Base-by-base conservation (phyloP, 2,797 vertebrate species). In the Notamacropus eugenii region DNA sequence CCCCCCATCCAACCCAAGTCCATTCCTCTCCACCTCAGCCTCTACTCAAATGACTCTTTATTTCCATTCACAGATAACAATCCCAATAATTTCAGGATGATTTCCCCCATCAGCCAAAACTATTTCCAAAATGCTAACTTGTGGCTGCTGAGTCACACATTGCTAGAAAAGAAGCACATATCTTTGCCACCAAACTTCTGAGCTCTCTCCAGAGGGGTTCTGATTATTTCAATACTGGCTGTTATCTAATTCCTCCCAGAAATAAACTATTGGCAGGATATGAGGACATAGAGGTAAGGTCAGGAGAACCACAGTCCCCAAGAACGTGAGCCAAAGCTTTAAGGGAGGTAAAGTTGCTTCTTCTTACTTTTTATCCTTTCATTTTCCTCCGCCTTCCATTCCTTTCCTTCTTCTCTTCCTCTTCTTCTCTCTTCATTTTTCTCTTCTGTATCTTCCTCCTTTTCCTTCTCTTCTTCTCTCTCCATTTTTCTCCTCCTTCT, bases 71-170 rank as follows among this genome's bases (percentile, higher is more conserved):
- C 93, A 96, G 97, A 98, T 98, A 97, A 96, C 97, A 94, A 56
- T 90, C 91, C 40, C 95, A 54, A 54, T 29, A 55, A 97, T 95
- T 95, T 95, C 95, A 58, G 91, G 94, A 90, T 95, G 93, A 97
- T 96, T 96, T 92, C 22, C 28, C 74, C 95, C 95, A 95, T 82
- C 92, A 95, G 93, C 96, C 94, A 82, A 95, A 98, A 97, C 97
- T 97, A 97, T 98, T 96, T 97, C 95, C 94, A 96, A 96, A 97
- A 98, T 97, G 97, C 93, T 96, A 94, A 97, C 96, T 97, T 92
- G 98, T 93, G 97, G 98, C 55, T 90, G 92, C 97, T 98, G 98
- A 98, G 94, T 98, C 97, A 97, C 62, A 92, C 50, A 12, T 11
- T 11, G 95, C 62, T 40, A 56, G 59, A 54, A 55, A 16, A 91